Percentiles rank a stretch among this genome's conserved stretches.
phyloP scores from a whole-genome alignment of 2,113 vertebrate species.

The Bucco capensis region DNA sequence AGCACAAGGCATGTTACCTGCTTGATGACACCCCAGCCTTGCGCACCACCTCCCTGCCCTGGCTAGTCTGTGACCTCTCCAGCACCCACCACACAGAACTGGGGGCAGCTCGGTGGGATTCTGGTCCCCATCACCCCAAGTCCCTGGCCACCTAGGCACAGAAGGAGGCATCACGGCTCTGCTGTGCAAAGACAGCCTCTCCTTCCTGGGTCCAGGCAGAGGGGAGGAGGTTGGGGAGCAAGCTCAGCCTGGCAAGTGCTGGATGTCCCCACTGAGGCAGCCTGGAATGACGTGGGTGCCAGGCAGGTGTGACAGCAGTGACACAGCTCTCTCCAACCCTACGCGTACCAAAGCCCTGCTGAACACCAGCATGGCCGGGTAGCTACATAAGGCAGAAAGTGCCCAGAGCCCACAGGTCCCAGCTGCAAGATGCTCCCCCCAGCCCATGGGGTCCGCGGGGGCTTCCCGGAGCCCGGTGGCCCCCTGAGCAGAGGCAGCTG shows the following conservation, averaged over 20 bases:
- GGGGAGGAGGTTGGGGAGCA: background rate
- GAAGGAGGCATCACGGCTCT: too few relatives aligned
- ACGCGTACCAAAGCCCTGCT: background rate
- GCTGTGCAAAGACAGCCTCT: background rate
- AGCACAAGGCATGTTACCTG: background rate
- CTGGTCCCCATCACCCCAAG: background rate
- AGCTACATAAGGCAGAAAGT: background rate
- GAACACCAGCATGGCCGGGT: background rate
- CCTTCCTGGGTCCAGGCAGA: background rate
- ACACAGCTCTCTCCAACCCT: background rate
- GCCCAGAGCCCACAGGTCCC: background rate
- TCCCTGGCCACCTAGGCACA: background rate
- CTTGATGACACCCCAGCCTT: background rate
- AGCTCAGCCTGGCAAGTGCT: background rate
- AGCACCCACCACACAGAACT: background rate
- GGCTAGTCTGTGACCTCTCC: too few relatives aligned
- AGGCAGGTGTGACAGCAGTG: background rate
- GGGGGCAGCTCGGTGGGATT: too few relatives aligned
- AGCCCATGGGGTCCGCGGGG: rapidly evolving
- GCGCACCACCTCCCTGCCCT: background rate
- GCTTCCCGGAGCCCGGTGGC: background rate
- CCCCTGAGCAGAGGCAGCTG: background rate
- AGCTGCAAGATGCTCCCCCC: background rate
- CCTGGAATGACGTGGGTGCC: background rate
- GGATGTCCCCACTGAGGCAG: background rate